A percentile compares a stretch with the other conserved stretches of the same genome.
These are phyloP conservation scores for Drymonia ruficornis DNA, from an alignment of 2,888 invertebrate genomes.

Conservation along the genomic window DNA sequence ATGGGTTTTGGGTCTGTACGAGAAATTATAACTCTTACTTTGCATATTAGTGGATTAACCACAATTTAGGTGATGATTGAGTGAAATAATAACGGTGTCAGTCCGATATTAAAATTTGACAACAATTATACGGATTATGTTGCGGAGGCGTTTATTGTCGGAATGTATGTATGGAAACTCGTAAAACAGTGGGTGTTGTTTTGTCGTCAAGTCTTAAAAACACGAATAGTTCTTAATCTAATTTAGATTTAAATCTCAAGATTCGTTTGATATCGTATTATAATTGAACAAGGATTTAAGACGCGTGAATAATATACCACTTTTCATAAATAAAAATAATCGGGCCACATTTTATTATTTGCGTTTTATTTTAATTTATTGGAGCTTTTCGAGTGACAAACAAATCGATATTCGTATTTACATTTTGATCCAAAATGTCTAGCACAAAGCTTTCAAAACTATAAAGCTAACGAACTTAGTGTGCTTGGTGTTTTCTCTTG, in stretches of 20 bases:
- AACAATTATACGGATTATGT: constrained; percentile 26
- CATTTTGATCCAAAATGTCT: too few relatives aligned
- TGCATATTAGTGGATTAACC: constrained; percentile 23
- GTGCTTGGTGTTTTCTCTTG: too few relatives aligned
- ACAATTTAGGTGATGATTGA: constrained; percentile 16
- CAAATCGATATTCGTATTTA: background rate
- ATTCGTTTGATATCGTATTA: constrained; percentile 7
- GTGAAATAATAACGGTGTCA: constrained; percentile 10
- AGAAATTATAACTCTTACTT: constrained; percentile 40
- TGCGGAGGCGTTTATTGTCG: background rate
- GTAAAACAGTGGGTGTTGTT: constrained; percentile 54
- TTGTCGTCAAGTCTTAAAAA: constrained; percentile 23
- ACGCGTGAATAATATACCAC: constrained; percentile 8
- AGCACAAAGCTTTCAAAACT: too few relatives aligned
- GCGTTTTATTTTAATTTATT: background rate
- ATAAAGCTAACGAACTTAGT: too few relatives aligned
- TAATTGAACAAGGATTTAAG: constrained; percentile 12
- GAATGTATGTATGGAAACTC: constrained; percentile 28
- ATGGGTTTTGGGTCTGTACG: too few relatives aligned
- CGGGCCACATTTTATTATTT: too few relatives aligned
- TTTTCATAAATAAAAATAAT: constrained; percentile 4
- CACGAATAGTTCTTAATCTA: constrained; percentile 12
- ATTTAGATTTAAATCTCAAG: constrained; percentile 5
- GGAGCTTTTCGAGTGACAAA: background rate
- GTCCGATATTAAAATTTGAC: constrained; percentile 27